Conservation (phyloP, 2,888 invertebrate species). For the Cheilosia grossa region DNA sequence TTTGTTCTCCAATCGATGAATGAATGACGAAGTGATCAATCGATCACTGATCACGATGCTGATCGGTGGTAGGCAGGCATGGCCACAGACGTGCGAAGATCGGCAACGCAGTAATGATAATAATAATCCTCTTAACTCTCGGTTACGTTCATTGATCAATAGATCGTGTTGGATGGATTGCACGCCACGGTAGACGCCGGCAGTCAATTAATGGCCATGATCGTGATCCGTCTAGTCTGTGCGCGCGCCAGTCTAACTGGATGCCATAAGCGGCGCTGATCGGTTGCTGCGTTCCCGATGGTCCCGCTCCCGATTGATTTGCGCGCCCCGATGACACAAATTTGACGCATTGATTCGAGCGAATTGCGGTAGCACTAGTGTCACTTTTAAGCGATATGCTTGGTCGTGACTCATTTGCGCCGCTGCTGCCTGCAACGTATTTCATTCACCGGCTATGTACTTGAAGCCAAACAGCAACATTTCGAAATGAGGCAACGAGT, state of each 20-base stretch:
- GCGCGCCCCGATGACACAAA: constrained; percentile 60
- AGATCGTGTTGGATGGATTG: constrained; percentile 64
- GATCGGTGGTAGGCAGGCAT: constrained; percentile 43
- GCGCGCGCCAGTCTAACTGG: constrained; percentile 30
- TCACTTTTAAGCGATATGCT: background rate
- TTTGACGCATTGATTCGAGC: constrained; percentile 54
- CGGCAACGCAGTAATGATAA: constrained; percentile 59
- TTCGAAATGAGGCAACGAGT: constrained; percentile 34
- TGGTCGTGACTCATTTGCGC: constrained; percentile 46
- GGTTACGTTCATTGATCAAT: constrained; percentile 67
- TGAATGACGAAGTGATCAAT: constrained; percentile 66
- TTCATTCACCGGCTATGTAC: background rate
- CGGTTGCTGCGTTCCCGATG: constrained; percentile 26
- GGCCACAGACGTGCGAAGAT: constrained; percentile 49
- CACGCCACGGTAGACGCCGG: constrained; percentile 34
- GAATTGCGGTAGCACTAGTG: constrained; percentile 19
- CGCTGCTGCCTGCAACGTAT: constrained; percentile 11
- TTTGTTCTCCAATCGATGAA: constrained; percentile 72
- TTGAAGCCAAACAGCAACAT: constrained; percentile 10
- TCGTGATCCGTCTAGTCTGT: constrained; percentile 48
- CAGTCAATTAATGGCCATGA: constrained; percentile 63
- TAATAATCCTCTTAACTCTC: constrained; percentile 59
- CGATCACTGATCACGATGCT: constrained; percentile 53
- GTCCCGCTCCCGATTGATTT: constrained; percentile 62
- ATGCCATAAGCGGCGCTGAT: constrained; percentile 26